Evolutionary conservation across 2,888 invertebrate species (phyloP).

Genomic region (Phania funesta): DNA sequence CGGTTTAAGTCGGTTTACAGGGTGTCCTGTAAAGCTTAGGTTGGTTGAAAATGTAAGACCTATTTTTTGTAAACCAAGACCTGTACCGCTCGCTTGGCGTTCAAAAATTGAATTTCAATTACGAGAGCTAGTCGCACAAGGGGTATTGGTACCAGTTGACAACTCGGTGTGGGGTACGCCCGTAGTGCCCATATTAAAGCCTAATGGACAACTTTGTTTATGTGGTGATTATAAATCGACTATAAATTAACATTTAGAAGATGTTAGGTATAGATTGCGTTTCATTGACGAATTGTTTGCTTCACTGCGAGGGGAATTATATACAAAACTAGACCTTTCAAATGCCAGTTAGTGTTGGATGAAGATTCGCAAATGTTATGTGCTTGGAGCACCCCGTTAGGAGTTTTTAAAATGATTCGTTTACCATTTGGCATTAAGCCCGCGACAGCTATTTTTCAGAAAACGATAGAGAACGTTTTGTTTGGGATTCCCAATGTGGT

Average conservation of each 20-base stretch:
- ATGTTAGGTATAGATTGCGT: not conserved
- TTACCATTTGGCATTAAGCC: not conserved
- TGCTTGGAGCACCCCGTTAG: too few species aligned
- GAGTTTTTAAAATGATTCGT: too few species aligned
- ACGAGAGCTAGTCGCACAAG: too few species aligned
- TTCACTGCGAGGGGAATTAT: not conserved
- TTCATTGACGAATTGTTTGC: not conserved
- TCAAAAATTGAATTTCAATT: not conserved
- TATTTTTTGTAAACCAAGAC: conserved; percentile 7
- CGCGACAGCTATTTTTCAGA: not conserved
- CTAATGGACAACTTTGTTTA: not conserved
- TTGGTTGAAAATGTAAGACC: too few species aligned
- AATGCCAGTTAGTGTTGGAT: too few species aligned
- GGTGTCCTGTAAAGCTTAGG: too few species aligned
- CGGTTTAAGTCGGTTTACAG: too few species aligned
- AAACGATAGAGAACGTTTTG: too few species aligned
- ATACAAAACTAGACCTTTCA: not conserved
- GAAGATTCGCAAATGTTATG: too few species aligned
- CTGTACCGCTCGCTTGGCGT: not conserved
- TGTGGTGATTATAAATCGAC: not conserved
- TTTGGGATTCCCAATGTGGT: not conserved
- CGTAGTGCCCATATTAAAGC: not conserved
- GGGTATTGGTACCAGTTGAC: not conserved
- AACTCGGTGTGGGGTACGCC: not conserved
- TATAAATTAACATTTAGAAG: not conserved